These are phyloP conservation scores for Danio albolineatus DNA, from an alignment of 2,797 vertebrate genomes.

Conservation along the genomic window DNA sequence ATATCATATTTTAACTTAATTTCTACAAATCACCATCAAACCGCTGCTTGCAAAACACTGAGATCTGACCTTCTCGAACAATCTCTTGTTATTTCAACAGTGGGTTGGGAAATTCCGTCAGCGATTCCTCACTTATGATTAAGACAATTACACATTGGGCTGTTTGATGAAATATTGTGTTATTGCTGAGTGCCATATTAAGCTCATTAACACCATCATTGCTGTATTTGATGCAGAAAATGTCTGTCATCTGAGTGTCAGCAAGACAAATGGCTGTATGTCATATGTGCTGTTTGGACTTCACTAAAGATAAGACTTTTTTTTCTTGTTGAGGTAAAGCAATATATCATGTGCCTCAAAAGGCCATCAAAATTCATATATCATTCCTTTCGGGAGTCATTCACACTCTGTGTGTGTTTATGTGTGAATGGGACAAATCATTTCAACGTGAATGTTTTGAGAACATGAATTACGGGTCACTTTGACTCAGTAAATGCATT, in stretches of 20 bases:
- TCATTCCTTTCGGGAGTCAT: slow-evolving; percentile 22
- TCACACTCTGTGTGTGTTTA: slow-evolving; percentile 27
- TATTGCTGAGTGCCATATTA: slow-evolving; percentile 6
- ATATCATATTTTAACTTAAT: slow-evolving; percentile 25
- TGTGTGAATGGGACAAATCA: slow-evolving; percentile 12
- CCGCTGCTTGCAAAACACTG: neutral
- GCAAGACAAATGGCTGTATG: slow-evolving; percentile 49
- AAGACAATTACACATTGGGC: slow-evolving; percentile 28
- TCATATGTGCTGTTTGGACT: slow-evolving; percentile 47
- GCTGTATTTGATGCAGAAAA: slow-evolving; percentile 36
- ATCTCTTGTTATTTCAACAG: slow-evolving; percentile 20
- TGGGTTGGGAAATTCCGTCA: neutral
- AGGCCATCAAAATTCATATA: slow-evolving; percentile 37
- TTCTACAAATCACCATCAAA: slow-evolving; percentile 34
- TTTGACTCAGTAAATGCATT: slow-evolving; percentile 22
- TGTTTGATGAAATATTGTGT: slow-evolving; percentile 45
- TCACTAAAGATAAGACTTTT: slow-evolving; percentile 48
- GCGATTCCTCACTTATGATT: slow-evolving; percentile 26
- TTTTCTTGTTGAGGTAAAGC: slow-evolving; percentile 13
- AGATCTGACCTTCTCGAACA: slow-evolving; percentile 5
- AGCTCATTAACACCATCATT: slow-evolving; percentile 19
- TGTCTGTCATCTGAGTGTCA: slow-evolving; percentile 44
- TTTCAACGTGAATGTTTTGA: slow-evolving; percentile 20
- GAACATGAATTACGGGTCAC: slow-evolving; percentile 15
- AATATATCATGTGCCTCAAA: slow-evolving; percentile 26